Base-by-base conservation (phyloP, 2,888 invertebrate genomes). In the Lycocerus yunnanus region DNA sequence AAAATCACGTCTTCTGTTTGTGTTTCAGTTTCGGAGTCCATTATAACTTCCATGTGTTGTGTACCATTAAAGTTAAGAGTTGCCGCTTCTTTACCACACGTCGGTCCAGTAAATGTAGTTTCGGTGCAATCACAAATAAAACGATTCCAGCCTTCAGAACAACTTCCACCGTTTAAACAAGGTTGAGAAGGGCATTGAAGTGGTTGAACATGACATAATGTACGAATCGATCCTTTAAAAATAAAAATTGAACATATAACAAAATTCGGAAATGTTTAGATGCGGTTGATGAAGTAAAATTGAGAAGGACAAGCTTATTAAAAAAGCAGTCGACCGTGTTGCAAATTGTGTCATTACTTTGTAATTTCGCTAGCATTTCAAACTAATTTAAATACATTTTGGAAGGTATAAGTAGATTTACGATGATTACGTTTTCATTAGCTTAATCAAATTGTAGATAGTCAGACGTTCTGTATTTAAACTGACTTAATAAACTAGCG, bases 121-220 rank as follows among this genome's bases (percentile, higher is more conserved):
- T 92, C 91, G 10, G 95, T 93, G 86, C 98, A 98, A 86, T 98
- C 97, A 85, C 98, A 98, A 69, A 96, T 91, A 80, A 83, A 83
- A 75, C 98, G 90, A 88, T 98, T 97, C 98, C 98, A 98, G 0
- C 98, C 98, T 86, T 98, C 97, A 4, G 92, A 89, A 87, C 98
- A 98, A 16, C 90, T 88, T 0, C 97, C 97, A 2, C 94, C 94
- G 84, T 98, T 96, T 86, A 95, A 92, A 84, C 98, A 98, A 0
- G 97, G 97, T 14, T 93, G 92, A 63, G 93, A 94, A 71, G 92
- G 92, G 83, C 96, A 96, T 82, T 95, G 94, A 79, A 93, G 91
- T 78, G 93, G 91, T 83, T 94, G 92, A 11, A 94, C 92, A 85
- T 95, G 95, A 85, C 98, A 98, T 15, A 96, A 93, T 9, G 97